Evolutionary conservation across 2,888 invertebrate genomes (phyloP).

Genomic region (Eupithecia subumbrata): DNA sequence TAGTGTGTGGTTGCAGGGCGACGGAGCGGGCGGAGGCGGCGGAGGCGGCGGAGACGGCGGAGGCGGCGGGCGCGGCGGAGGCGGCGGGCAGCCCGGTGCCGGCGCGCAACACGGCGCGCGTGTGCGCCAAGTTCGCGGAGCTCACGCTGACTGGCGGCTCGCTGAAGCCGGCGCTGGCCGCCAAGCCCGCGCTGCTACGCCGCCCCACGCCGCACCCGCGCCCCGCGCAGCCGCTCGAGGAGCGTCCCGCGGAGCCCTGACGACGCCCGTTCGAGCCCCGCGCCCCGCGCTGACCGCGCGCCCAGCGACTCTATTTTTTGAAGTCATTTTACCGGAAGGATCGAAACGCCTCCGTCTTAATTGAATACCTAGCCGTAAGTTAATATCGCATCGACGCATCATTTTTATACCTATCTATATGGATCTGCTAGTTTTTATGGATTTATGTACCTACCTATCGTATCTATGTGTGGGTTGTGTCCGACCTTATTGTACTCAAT

Average conservation of each 20-base stretch:
- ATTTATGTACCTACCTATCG: not conserved
- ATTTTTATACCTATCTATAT: conserved; percentile 18
- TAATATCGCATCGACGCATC: conserved; percentile 26
- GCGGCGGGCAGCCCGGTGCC: conserved; percentile 77
- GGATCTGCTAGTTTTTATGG: conserved; percentile 27
- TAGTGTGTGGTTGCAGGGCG: conserved; percentile 41
- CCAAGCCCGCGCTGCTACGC: conserved; percentile 91
- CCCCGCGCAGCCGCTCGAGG: conserved; percentile 51
- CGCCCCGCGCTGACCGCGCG: not conserved
- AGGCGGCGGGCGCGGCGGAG: conserved; percentile 28
- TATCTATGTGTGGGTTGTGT: not conserved
- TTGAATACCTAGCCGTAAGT: conserved; percentile 16
- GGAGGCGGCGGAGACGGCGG: conserved; percentile 17
- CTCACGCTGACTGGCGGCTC: conserved; percentile 86
- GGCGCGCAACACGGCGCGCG: conserved; percentile 85
- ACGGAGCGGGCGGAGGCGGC: conserved; percentile 19
- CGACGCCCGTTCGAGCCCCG: not conserved
- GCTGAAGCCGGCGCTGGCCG: conserved; percentile 89
- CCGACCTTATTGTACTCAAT: conserved; percentile 53
- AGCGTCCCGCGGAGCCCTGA: conserved; percentile 63
- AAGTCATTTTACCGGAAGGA: conserved; percentile 40
- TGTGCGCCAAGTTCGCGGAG: conserved; percentile 86
- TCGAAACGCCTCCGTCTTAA: conserved; percentile 9
- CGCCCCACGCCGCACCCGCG: conserved; percentile 84
- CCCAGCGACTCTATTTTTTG: conserved; percentile 46